phyloP scores from a whole-genome alignment of 2,113 vertebrate genomes.

The Mesoclemmys tuberculata region DNA sequence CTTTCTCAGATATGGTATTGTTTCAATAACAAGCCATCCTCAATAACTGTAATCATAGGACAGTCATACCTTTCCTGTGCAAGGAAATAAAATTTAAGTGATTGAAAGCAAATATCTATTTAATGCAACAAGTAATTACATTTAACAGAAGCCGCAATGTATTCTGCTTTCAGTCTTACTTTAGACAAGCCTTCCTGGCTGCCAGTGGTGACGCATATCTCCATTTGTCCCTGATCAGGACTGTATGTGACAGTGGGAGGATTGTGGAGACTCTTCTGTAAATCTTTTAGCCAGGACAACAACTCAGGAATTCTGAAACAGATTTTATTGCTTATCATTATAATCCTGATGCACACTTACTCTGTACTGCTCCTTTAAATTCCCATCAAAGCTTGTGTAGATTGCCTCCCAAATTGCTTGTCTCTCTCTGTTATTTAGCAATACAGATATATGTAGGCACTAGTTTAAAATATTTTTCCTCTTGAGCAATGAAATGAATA shows the following conservation, averaged over 20 bases:
- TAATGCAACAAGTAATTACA: background rate
- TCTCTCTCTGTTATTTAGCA: background rate
- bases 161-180: conserved; percentile 75
- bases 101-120: background rate
- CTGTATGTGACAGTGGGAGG: conserved; percentile 84
- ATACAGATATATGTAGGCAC: background rate
- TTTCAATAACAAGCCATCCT: background rate
- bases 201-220: conserved; percentile 91
- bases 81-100: background rate
- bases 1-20: background rate
- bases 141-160: background rate
- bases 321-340: background rate
- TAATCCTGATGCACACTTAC: background rate
- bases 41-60: background rate
- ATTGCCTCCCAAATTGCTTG: background rate
- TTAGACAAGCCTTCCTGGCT: conserved; percentile 95
- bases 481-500: background rate
- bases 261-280: conserved; percentile 89
- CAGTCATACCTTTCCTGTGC: background rate
- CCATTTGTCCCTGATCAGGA: conserved; percentile 87
- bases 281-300: conserved; percentile 89
- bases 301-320: conserved; percentile 90
- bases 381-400: background rate
- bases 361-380: background rate
- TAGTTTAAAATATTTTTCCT: background rate